Evolutionary conservation across 1,140 invertebrate species (phyloP).

Genomic region (Ylistrum balloti): DNA sequence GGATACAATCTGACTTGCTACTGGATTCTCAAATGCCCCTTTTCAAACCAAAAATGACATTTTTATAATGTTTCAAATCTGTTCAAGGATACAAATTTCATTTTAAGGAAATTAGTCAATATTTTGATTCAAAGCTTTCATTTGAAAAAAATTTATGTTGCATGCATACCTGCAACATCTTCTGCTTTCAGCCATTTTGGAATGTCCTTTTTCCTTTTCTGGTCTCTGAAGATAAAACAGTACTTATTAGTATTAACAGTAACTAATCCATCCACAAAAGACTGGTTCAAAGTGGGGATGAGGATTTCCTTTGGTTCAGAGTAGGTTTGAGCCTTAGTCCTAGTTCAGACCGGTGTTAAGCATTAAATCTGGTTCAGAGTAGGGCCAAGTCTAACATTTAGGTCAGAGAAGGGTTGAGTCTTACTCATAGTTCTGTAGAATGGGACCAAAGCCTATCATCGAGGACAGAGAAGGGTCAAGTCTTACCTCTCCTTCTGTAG

Average conservation of each 20-base stretch:
- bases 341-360: too few relatives aligned
- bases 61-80: neutral
- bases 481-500: too few relatives aligned
- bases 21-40: constrained; percentile 68
- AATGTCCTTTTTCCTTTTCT: constrained; percentile 74
- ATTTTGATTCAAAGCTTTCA: neutral
- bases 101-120: constrained; percentile 38
- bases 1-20: constrained; percentile 60
- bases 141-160: neutral
- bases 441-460: too few relatives aligned
- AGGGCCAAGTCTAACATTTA: too few relatives aligned
- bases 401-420: too few relatives aligned
- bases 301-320: too few relatives aligned
- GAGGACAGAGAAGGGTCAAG: too few relatives aligned
- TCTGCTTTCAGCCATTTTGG: constrained; percentile 75
- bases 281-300: too few relatives aligned
- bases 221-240: constrained; percentile 68
- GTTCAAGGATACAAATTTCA: constrained; percentile 21
- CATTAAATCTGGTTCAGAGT: too few relatives aligned
- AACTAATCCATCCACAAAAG: too few relatives aligned
- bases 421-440: too few relatives aligned
- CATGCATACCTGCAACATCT: constrained; percentile 61
- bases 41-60: neutral
- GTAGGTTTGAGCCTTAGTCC: too few relatives aligned
- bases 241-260: neutral